These are phyloP conservation scores for Achlya flavicornis DNA, from an alignment of 2,888 invertebrate species.

Conservation along the genomic window DNA sequence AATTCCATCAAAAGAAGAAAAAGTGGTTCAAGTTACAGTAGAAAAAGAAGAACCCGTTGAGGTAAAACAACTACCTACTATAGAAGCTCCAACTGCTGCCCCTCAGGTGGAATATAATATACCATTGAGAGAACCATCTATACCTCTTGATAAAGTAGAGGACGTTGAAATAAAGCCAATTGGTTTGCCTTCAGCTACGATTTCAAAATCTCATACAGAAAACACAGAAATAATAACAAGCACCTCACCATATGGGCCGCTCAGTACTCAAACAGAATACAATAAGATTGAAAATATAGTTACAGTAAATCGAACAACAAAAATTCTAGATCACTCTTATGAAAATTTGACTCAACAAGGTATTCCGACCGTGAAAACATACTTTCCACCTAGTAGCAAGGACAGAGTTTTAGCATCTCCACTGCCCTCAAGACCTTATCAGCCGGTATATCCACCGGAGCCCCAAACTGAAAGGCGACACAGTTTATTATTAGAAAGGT, in stretches of 20 bases:
- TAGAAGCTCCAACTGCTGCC: conserved; percentile 11
- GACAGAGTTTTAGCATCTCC: conserved; percentile 64
- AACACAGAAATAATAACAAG: conserved; percentile 62
- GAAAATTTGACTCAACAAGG: conserved; percentile 65
- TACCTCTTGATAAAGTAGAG: conserved; percentile 75
- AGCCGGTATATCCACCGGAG: conserved; percentile 62
- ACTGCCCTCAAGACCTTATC: conserved; percentile 61
- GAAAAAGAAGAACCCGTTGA: conserved; percentile 24
- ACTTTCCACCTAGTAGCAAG: conserved; percentile 63
- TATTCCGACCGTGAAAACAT: conserved; percentile 68
- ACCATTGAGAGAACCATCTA: conserved; percentile 70
- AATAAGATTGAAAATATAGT: conserved; percentile 76
- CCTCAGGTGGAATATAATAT: conserved; percentile 45
- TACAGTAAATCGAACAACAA: conserved; percentile 74
- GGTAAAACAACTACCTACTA: neutral
- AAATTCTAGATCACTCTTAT: conserved; percentile 70
- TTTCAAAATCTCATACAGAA: conserved; percentile 67
- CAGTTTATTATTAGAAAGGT: conserved; percentile 69
- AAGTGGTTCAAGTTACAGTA: conserved; percentile 26
- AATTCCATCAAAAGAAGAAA: conserved; percentile 30
- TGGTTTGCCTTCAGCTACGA: conserved; percentile 59
- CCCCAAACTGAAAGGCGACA: conserved; percentile 70
- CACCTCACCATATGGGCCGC: conserved; percentile 51
- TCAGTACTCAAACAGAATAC: conserved; percentile 72
- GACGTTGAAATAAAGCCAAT: conserved; percentile 79